Percentiles rank a stretch among this genome's conserved stretches.
phyloP scores from a whole-genome alignment of 2,113 vertebrate species.

The Pollachius pollachius region DNA sequence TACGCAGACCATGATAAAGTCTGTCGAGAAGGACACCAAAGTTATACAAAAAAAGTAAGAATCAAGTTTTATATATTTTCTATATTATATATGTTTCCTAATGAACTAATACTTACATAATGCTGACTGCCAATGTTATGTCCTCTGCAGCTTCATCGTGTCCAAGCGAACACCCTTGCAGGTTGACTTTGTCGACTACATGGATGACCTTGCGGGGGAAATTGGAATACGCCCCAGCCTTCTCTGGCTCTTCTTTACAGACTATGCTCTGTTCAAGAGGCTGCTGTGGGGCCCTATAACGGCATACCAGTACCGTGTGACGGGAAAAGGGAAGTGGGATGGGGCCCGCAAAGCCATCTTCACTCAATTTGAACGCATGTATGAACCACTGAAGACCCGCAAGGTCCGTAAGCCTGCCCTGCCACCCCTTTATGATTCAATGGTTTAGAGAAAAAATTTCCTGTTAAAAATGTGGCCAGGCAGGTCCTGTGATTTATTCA shows the following conservation, averaged over 20 bases:
- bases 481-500: too few species aligned
- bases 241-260: slow-evolving; percentile 73
- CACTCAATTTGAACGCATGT: slow-evolving; percentile 75
- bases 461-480: background rate
- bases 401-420: slow-evolving; percentile 30
- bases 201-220: slow-evolving; percentile 74
- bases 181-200: slow-evolving; percentile 76
- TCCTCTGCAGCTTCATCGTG: slow-evolving; percentile 52
- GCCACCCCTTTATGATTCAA: too few species aligned
- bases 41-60: slow-evolving; percentile 50
- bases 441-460: background rate
- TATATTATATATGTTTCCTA: background rate
- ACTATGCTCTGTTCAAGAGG: slow-evolving; percentile 72
- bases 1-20: slow-evolving; percentile 56
- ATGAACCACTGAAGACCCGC: slow-evolving; percentile 64
- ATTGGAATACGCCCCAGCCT: slow-evolving; percentile 71
- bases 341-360: slow-evolving; percentile 77
- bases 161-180: slow-evolving; percentile 68
- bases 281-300: slow-evolving; percentile 77
- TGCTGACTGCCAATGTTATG: background rate
- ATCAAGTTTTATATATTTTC: background rate
- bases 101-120: background rate
- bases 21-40: slow-evolving; percentile 61
- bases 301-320: slow-evolving; percentile 76
- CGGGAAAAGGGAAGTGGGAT: slow-evolving; percentile 75